Conservation (phyloP, 2,888 invertebrate species). For the Rotaria macrura region DNA sequence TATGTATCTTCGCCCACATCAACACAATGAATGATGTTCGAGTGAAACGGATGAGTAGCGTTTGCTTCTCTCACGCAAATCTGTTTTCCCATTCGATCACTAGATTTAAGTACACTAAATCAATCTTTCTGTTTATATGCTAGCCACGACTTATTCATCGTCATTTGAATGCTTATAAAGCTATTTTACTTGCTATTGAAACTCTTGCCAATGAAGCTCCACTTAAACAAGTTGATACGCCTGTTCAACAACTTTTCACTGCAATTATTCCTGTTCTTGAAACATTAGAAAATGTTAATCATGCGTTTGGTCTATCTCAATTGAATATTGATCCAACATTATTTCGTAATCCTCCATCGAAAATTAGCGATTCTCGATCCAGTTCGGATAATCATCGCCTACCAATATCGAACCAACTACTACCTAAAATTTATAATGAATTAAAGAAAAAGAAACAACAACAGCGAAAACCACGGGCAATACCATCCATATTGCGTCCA, state of each 20-base stretch:
- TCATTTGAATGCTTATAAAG: constrained; percentile 10
- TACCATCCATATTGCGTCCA: constrained; percentile 9
- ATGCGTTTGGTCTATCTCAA: not conserved
- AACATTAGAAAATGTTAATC: not conserved
- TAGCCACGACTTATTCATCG: not conserved
- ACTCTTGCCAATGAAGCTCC: constrained; percentile 3
- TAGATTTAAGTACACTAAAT: too few relatives aligned
- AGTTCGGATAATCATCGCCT: not conserved
- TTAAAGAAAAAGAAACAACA: not conserved
- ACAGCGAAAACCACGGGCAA: not conserved
- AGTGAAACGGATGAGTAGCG: too few relatives aligned
- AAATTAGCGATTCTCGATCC: not conserved
- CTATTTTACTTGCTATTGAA: not conserved
- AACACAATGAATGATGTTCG: too few relatives aligned
- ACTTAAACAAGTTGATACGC: not conserved
- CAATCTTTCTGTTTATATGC: not conserved
- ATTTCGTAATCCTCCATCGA: not conserved
- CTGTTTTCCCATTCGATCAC: too few relatives aligned
- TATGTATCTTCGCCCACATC: too few relatives aligned
- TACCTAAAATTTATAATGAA: not conserved
- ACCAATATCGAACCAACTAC: not conserved
- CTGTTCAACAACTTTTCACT: not conserved
- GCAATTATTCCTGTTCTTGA: not conserved
- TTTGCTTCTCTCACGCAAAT: too few relatives aligned
- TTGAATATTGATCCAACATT: not conserved